Conservation (phyloP, 1,140 invertebrate genomes). For the Bursaphelenchus mucronatus region DNA sequence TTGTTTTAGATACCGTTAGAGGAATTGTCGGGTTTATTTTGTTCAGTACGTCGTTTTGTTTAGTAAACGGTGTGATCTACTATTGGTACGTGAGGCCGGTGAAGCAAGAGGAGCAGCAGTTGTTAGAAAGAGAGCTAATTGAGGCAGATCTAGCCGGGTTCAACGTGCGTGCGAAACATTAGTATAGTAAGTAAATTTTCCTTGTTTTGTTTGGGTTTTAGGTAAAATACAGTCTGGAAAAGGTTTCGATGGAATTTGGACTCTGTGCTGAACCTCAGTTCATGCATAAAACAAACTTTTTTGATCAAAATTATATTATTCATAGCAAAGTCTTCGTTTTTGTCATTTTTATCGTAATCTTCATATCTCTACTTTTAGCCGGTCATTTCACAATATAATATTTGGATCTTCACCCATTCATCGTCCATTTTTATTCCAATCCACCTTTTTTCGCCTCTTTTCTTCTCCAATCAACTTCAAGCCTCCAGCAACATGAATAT, state of each 20-base stretch:
- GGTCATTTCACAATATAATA: no score
- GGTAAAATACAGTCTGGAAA: neutral
- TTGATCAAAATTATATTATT: neutral
- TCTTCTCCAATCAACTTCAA: no score
- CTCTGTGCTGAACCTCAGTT: conserved; percentile 15
- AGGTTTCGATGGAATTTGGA: neutral
- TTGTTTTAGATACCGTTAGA: conserved; percentile 44
- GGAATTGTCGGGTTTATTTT: conserved; percentile 49
- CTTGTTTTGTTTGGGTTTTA: no score
- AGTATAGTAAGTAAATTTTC: no score
- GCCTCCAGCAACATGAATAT: no score
- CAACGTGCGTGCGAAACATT: conserved; percentile 7
- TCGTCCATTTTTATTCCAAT: no score
- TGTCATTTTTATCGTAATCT: conserved; percentile 4
- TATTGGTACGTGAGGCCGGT: conserved; percentile 53
- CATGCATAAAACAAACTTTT: no score
- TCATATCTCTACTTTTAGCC: neutral
- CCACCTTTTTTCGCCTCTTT: no score
- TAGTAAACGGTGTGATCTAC: conserved; percentile 52
- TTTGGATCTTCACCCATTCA: no score
- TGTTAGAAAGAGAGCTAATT: conserved; percentile 52
- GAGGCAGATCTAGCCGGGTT: conserved; percentile 56
- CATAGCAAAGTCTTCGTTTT: conserved; percentile 12
- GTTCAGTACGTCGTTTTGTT: conserved; percentile 48
- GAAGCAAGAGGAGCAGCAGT: conserved; percentile 44